phyloP scores from a whole-genome alignment of 1,140 invertebrate species.

The Rhysida immarginata region DNA sequence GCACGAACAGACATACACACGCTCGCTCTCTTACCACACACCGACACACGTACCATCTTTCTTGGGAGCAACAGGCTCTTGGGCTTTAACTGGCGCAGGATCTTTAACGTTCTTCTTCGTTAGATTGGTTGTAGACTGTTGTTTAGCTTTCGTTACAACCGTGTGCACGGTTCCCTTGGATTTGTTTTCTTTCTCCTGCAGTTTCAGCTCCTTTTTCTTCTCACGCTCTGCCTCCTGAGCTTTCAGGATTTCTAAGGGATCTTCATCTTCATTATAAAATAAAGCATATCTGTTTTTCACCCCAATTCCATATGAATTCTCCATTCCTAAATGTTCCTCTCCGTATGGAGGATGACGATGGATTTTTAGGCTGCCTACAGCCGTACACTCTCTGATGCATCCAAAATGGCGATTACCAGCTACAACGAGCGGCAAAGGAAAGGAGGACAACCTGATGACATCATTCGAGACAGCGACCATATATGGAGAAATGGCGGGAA shows the following conservation, averaged over 20 bases:
- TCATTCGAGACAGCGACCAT: slow-evolving; percentile 11
- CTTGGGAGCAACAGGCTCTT: slow-evolving; percentile 13
- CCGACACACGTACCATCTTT: slow-evolving; percentile 36
- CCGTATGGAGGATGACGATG: slow-evolving; percentile 29
- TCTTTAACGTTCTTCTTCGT: slow-evolving; percentile 12
- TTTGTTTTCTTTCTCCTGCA: slow-evolving; percentile 55
- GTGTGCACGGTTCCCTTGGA: slow-evolving; percentile 44
- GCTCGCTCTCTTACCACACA: no score
- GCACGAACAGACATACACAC: no score
- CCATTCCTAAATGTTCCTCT: slow-evolving; percentile 45
- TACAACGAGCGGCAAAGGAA: neutral
- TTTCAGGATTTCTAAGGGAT: slow-evolving; percentile 73
- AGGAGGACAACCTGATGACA: neutral
- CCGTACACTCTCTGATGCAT: slow-evolving; percentile 19
- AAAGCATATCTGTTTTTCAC: slow-evolving; percentile 82
- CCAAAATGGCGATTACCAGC: slow-evolving; percentile 30
- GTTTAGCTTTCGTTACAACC: slow-evolving; percentile 40
- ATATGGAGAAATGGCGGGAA: slow-evolving; percentile 10
- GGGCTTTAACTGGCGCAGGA: slow-evolving; percentile 21
- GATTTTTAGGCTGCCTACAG: slow-evolving; percentile 28
- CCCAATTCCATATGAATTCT: slow-evolving; percentile 80
- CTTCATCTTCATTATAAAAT: slow-evolving; percentile 66
- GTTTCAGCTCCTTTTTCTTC: slow-evolving; percentile 15
- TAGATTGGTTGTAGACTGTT: slow-evolving; percentile 25
- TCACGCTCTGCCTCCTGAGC: slow-evolving; percentile 53